Evolutionary conservation across 2,113 vertebrate genomes (phyloP).

Genomic region (Ellobius talpinus): DNA sequence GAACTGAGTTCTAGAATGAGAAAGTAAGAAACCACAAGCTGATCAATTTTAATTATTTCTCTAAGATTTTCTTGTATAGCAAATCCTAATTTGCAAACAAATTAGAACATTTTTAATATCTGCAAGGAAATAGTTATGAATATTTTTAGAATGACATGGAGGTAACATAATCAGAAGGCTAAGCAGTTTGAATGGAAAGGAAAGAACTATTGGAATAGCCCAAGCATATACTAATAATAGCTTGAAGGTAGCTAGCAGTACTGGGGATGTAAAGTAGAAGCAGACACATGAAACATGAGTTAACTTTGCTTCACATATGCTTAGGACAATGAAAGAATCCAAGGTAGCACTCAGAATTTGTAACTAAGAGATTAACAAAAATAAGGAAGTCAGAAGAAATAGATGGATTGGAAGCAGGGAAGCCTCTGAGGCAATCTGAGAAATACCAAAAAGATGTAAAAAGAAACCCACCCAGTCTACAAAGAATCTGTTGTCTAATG

Average conservation of each 20-base stretch:
- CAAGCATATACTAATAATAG: constrained; percentile 20
- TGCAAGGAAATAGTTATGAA: constrained; percentile 15
- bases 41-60: not conserved
- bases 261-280: constrained; percentile 1
- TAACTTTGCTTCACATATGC: constrained; percentile 51
- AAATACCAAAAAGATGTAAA: constrained; percentile 44
- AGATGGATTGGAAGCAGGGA: constrained; percentile 36
- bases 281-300: constrained; percentile 20
- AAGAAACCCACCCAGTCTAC: constrained; percentile 10
- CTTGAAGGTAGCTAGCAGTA: constrained; percentile 20
- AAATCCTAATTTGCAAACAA: constrained; percentile 56
- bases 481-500: not conserved
- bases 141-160: constrained; percentile 23
- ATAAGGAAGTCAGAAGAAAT: constrained; percentile 41
- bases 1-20: constrained; percentile 42
- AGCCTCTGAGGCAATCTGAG: constrained; percentile 15
- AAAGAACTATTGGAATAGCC: not conserved
- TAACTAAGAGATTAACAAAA: constrained; percentile 64
- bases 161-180: constrained; percentile 35
- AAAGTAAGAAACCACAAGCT: constrained; percentile 29
- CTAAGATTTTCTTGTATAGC: constrained; percentile 45
- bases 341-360: constrained; percentile 57
- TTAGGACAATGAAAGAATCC: constrained; percentile 38
- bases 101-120: constrained; percentile 30
- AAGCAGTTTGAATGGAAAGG: not conserved